Evolutionary conservation across 2,797 vertebrate genomes (phyloP).

Genomic region (Anomalospiza imberbis): DNA sequence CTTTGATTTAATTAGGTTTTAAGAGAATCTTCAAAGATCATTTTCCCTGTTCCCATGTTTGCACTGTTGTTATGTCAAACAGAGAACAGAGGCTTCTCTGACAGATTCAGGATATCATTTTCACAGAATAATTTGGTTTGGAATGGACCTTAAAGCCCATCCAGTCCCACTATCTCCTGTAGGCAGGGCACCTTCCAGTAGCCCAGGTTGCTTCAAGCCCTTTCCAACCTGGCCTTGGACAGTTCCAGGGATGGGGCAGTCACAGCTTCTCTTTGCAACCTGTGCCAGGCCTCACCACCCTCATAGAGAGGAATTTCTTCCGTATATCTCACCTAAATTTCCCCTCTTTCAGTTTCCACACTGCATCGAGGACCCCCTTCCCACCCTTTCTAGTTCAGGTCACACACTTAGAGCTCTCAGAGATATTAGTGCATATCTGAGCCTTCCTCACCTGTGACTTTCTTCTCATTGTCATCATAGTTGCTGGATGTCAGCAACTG

Average conservation of each 20-base stretch:
- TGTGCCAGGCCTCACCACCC: background rate
- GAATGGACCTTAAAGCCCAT: background rate
- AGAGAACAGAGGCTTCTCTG: background rate
- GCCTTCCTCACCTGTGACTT: conserved; percentile 88
- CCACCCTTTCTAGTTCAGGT: background rate
- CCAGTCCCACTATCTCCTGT: background rate
- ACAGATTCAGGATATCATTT: accelerated
- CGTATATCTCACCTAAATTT: background rate
- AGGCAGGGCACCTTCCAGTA: background rate
- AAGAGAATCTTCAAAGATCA: background rate
- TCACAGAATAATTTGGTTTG: background rate
- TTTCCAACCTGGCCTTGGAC: background rate
- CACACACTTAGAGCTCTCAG: background rate
- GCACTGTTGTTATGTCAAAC: background rate
- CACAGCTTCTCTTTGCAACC: background rate
- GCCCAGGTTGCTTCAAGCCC: background rate
- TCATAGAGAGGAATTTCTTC: background rate
- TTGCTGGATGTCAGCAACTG: conserved; percentile 98
- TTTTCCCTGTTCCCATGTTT: background rate
- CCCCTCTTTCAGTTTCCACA: background rate
- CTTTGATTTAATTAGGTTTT: background rate
- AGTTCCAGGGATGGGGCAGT: background rate
- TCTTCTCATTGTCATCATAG: conserved; percentile 94
- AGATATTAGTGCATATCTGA: background rate
- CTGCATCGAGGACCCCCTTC: background rate